These are phyloP conservation scores for Hyperoodon ampullatus DNA, from an alignment of 2,113 vertebrate species.

Conservation along the genomic window DNA sequence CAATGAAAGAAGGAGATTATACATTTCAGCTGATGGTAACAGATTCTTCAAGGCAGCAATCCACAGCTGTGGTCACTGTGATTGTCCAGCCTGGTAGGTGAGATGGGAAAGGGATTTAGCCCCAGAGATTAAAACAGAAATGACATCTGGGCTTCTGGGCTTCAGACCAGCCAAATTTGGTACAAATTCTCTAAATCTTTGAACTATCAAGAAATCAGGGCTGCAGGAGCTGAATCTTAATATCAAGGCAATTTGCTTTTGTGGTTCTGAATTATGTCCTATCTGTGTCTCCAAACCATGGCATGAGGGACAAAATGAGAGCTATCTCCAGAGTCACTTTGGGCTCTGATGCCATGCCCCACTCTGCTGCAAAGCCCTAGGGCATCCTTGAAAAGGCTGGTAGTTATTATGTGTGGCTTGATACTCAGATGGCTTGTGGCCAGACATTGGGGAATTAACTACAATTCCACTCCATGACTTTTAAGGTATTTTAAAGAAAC, in stretches of 20 bases:
- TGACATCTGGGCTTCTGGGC: fast-evolving
- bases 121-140: neutral
- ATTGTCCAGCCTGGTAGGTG: constrained; percentile 87
- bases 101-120: neutral
- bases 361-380: too few species aligned
- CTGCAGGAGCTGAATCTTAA: neutral
- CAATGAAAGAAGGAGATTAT: constrained; percentile 88
- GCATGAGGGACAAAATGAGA: neutral
- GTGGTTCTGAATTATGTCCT: neutral
- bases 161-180: neutral
- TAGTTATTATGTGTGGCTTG: neutral
- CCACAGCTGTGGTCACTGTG: constrained; percentile 84
- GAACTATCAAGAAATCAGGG: neutral
- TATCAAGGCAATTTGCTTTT: neutral
- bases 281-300: neutral
- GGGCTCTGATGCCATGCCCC: neutral
- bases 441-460: too few species aligned
- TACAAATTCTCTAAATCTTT: fast-evolving
- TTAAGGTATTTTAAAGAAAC: neutral
- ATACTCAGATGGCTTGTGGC: neutral
- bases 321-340: neutral
- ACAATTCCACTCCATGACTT: neutral
- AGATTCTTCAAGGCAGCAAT: constrained; percentile 85
- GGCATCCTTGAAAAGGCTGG: neutral
- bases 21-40: constrained; percentile 87